Conservation (phyloP, 2,113 vertebrate species). For the Phrynosoma platyrhinos region DNA sequence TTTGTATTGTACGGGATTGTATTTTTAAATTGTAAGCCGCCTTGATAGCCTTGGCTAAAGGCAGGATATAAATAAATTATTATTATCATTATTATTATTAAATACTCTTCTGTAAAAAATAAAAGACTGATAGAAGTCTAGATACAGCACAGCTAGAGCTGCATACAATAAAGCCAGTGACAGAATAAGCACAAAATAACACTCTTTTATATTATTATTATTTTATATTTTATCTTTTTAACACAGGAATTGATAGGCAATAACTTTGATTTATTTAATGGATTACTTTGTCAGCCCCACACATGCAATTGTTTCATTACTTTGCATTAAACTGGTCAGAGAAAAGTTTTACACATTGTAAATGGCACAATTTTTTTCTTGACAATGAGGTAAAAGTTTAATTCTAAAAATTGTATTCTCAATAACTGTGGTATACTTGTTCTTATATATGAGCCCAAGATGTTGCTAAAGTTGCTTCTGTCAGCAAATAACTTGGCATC, state of each 20-base stretch:
- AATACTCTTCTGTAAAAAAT: no score
- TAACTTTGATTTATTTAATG: constrained; percentile 51
- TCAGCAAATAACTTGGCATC: constrained; percentile 56
- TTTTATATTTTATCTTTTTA: no score
- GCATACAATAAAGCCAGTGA: neutral
- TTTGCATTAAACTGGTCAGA: constrained; percentile 66
- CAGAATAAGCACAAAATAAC: no score
- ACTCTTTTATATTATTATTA: no score
- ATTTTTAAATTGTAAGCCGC: no score
- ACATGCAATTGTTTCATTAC: constrained; percentile 54
- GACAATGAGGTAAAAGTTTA: constrained; percentile 61
- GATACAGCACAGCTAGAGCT: no score
- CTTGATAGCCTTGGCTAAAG: no score
- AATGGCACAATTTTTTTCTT: constrained; percentile 58
- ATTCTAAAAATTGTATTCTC: constrained; percentile 45
- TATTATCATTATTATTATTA: no score
- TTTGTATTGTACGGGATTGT: no score
- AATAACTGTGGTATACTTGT: constrained; percentile 32
- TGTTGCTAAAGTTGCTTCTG: constrained; percentile 48
- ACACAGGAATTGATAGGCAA: constrained; percentile 38
- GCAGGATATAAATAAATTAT: no score
- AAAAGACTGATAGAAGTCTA: no score
- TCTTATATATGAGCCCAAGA: constrained; percentile 43
- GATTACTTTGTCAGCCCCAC: constrained; percentile 60
- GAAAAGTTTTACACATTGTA: constrained; percentile 50